Base-by-base conservation (phyloP, 2,797 vertebrate genomes). In the Hybognathus amarus region DNA sequence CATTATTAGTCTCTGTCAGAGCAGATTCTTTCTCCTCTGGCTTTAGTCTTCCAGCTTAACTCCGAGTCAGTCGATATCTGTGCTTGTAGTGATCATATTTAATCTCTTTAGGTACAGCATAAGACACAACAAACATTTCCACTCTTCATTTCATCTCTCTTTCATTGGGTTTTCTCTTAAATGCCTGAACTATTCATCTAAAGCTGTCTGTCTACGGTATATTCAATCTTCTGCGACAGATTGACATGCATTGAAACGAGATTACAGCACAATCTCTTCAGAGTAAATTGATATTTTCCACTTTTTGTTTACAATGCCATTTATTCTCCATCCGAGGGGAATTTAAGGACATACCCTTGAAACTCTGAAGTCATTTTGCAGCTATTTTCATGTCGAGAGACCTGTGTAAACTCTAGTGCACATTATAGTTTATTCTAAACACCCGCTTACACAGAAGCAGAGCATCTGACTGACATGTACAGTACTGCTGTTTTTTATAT, bases 71-170 rank as follows among this genome's bases (percentile, higher is more conserved):
- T 67, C 40, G 22, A n/a, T 63, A 54, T 79, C 68, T 67, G 5
- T 7, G 33, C 54, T 68, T 68, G 30, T n/a, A 59, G 7, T 33
- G 64, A 52, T 68, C 66, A 63, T 24, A 75, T 74, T 20, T 84
- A 63, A 87, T 84, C 79, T 18, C 47, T 78, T 67, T 73, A 73
- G 47, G 71, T 36, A 63, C 38, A 70, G 50, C 33, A 50, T 15
- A 13, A 77, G 66, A 81, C 40, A 22, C 33, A 56, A 64, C 73
- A 78, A 61, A 80, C 27, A 75, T 42, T 69, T 52, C 54, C 59
- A 3, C 22, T 77, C 77, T 74, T 83, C 52, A 47, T 83, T 82
- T 50, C 77, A 52, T 67, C 63, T 50, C 24, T 38, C 22, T 50
- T 61, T 80, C 52, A 61, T 78, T 68, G 6, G 7, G 71, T 52